Base-by-base conservation (phyloP, 2,888 invertebrate species). In the Zygaena filipendulae region DNA sequence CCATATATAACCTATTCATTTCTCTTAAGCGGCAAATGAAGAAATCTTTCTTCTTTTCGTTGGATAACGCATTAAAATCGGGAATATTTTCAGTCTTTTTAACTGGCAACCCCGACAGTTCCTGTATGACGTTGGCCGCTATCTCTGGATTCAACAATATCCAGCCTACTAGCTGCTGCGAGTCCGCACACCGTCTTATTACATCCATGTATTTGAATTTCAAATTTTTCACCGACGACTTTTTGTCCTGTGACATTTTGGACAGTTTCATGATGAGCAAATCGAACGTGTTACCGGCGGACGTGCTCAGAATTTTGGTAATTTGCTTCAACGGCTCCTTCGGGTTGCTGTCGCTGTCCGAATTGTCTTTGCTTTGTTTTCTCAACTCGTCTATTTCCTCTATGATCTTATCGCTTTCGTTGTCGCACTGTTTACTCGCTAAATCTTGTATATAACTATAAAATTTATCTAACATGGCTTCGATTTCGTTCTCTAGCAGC, bases 121-220 rank as follows among this genome's bases (percentile, higher is more conserved):
- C 77, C 31, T 61, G 56, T 33, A 79, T 70, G 0, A 69, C 66
- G 9, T 61, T 66, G 0, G 62, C 47, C 0, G 77, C 71, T 13
- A 58, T 40, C 20, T 67, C 72, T 0, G 79, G 79, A 11, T 77
- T 61, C 0, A 45, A 32, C 0, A 75, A 14, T 0, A 75, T 59
- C 75, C 74, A 79, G 1, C 46, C 47, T 0, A 54, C 51, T 0
- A 77, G 32, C 5, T 68, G 67, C 3, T 52, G 58, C 0, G 77
- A 79, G 2, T 77, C 72, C 0, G 59, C 50, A 23, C 71, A 77
- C 1, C 72, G 45, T 6, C 49, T 49, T 1, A 77, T 42, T 0
- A 77, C 63, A 19, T 72, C 70, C 29, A 66, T 57, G 32, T 75
- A 79, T 42, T 71, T 68, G 9, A 77, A 71, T 22, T 67, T 66